Base-by-base conservation (phyloP, 37 sponge, comb jelly and placozoan genomes). In the Hormiphora californensis region DNA sequence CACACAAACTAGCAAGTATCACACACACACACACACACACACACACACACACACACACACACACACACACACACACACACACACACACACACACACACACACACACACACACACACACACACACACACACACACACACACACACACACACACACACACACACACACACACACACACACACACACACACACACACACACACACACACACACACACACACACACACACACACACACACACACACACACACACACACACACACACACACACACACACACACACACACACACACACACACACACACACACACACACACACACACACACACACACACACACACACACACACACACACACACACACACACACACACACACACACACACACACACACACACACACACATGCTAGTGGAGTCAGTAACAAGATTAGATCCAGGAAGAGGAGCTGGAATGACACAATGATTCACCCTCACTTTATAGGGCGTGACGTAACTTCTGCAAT, bases 91-190 rank as follows among this genome's bases (percentile, higher is more conserved):
- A 87, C 69, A 73, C 69, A 73, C 88, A 87, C 53, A 87, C 88
- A 40, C 53, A 87, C 69, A 87, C 69, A 87, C 69, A 87, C 32
- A 87, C 88, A 87, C 69, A 87, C 54, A 69, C 53, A 87, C 69
- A 87, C 69, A 87, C 88, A 87, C 69, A 87, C 88, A 87, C 69
- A 87, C 88, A 87, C 69, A 87, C 88, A 87, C 69, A 67, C 44
- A 85, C 69, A 73, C 69, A 87, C 88, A 87, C 69, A 73, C 88
- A 87, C 69, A 87, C 88, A 87, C 69, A 87, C 88, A 87, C 69
- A 73, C 88, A 87, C 69, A 67, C 69, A 87, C 69, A 73, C 69
- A 87, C 69, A 87, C 69, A 73, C 88, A 87, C 36, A 73, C 88
- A 87, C 69, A 73, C 88, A 87, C 69, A 87, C 68, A 65, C 53